Conservation (phyloP, 2,797 vertebrate species). For the Platalea minor region DNA sequence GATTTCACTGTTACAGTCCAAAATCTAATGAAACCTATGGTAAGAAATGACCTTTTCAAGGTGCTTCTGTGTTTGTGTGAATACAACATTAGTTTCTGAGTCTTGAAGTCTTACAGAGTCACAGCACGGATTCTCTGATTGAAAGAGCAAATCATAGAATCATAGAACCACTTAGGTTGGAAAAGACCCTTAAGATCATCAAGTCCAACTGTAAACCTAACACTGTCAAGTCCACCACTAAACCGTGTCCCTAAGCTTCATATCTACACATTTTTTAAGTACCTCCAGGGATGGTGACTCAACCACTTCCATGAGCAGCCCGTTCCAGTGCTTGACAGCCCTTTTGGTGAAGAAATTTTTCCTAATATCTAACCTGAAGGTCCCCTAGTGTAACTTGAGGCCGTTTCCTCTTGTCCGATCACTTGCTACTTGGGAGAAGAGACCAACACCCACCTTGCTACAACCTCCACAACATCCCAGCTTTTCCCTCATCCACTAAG, state of each 20-base stretch:
- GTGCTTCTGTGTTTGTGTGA: not conserved
- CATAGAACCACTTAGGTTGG: not conserved
- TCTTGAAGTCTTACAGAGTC: not conserved
- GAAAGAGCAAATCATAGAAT: not conserved
- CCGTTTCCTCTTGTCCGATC: too few relatives aligned
- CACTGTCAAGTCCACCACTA: not conserved
- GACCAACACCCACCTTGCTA: fast-evolving
- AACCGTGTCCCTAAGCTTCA: fast-evolving
- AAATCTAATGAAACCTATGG: not conserved
- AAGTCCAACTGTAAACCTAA: not conserved
- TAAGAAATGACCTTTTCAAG: not conserved
- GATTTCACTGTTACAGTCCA: not conserved
- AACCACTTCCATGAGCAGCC: not conserved
- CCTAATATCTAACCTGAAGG: too few relatives aligned
- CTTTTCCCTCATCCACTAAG: not conserved
- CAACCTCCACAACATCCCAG: not conserved
- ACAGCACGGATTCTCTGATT: not conserved
- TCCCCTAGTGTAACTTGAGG: too few relatives aligned
- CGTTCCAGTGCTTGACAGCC: not conserved
- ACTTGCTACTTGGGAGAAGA: too few relatives aligned
- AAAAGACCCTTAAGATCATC: not conserved
- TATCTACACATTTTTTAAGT: fast-evolving
- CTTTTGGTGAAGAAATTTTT: not conserved
- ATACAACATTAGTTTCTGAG: not conserved
- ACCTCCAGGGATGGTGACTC: not conserved